These are phyloP conservation scores for Apodemia hepburni DNA, from an alignment of 2,888 invertebrate genomes.

Conservation along the genomic window DNA sequence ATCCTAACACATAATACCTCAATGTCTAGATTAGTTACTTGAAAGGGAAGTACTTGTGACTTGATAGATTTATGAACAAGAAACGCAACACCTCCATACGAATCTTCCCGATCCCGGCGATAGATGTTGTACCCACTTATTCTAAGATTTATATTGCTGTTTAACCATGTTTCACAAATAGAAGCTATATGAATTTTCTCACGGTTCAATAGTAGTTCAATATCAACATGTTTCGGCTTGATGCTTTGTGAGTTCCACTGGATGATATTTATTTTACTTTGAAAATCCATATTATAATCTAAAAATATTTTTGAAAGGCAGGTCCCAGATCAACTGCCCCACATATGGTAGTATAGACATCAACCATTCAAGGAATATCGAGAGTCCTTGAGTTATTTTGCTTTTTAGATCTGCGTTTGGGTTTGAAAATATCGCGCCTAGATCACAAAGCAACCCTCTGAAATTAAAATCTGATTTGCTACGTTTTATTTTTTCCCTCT, in stretches of 20 bases:
- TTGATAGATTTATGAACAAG: slow-evolving; percentile 10
- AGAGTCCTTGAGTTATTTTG: no score
- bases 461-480: no score
- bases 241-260: slow-evolving; percentile 17
- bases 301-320: slow-evolving; percentile 6
- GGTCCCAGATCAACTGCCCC: slow-evolving; percentile 2
- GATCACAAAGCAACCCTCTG: no score
- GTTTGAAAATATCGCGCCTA: no score
- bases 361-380: no score
- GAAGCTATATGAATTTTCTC: slow-evolving; percentile 9
- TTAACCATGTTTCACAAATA: slow-evolving; percentile 16
- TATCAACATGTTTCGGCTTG: slow-evolving; percentile 6
- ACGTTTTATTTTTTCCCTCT: no score
- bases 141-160: no score
- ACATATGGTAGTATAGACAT: not conserved
- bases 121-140: slow-evolving; percentile 4
- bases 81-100: slow-evolving; percentile 18
- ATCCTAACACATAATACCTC: no score
- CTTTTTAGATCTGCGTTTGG: no score
- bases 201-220: slow-evolving; percentile 6
- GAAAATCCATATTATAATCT: not conserved
- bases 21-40: not conserved
- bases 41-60: not conserved
- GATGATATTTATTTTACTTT: slow-evolving; percentile 7
- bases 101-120: slow-evolving; percentile 15